Conservation (phyloP, 2,888 invertebrate species). For the Blomia tropicalis region DNA sequence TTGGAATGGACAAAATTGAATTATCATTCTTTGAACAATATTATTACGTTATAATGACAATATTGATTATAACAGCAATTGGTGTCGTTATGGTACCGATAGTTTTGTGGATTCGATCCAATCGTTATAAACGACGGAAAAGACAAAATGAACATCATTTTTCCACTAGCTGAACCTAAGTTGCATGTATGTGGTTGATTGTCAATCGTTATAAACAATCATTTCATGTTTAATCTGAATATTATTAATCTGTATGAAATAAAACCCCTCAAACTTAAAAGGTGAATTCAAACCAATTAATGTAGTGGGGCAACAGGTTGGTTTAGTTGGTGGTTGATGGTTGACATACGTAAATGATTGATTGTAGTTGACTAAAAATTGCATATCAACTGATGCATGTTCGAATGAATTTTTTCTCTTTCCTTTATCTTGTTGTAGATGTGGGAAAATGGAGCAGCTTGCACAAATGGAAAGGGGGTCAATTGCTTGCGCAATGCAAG, state of each 20-base stretch:
- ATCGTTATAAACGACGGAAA: not conserved
- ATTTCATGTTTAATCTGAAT: too few species aligned
- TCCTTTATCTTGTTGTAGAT: too few species aligned
- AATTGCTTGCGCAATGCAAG: not conserved
- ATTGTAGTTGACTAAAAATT: too few species aligned
- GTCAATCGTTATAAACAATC: not conserved
- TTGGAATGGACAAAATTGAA: not conserved
- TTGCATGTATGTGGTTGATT: too few species aligned
- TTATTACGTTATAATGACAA: not conserved
- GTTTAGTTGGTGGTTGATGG: not conserved
- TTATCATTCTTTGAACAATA: not conserved
- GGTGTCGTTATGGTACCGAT: not conserved
- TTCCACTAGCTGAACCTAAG: too few species aligned
- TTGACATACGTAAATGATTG: too few species aligned
- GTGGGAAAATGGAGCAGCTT: not conserved
- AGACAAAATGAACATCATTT: too few species aligned
- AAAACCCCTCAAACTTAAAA: too few species aligned
- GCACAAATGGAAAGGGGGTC: not conserved
- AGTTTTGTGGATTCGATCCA: not conserved
- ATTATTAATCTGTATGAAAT: too few species aligned
- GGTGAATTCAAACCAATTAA: too few species aligned
- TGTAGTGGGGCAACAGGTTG: not conserved
- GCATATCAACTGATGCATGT: too few species aligned
- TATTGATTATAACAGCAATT: not conserved
- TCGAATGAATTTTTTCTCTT: too few species aligned